Evolutionary conservation across 2,888 invertebrate genomes (phyloP).

Genomic region (Strigamia transsilvanica): DNA sequence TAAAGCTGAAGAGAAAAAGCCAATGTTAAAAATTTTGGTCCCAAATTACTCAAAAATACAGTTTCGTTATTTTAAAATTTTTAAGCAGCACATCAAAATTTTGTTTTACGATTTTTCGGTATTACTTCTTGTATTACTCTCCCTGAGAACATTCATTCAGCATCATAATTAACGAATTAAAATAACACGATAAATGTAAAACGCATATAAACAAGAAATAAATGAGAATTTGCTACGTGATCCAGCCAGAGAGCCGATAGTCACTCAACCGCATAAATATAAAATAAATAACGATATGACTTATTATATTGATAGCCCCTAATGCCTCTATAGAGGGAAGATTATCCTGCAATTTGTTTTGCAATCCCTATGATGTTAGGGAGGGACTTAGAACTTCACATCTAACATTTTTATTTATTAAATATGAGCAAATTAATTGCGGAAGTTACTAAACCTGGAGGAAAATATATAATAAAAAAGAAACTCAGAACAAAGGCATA

Average conservation of each 20-base stretch:
- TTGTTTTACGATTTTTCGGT: too few relatives aligned
- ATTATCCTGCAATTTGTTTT: conserved; percentile 41
- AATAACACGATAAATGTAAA: background rate
- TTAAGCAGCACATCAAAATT: too few relatives aligned
- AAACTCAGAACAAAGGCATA: background rate
- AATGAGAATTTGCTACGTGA: background rate
- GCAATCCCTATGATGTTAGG: conserved; percentile 32
- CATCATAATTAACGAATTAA: background rate
- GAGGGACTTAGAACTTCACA: conserved; percentile 26
- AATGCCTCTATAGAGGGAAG: conserved; percentile 20
- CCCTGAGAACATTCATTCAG: conserved; percentile 20
- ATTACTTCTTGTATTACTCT: conserved; percentile 8
- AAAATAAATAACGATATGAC: conserved; percentile 20
- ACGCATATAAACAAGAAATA: background rate
- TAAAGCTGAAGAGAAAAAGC: conserved; percentile 17
- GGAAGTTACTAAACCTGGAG: background rate
- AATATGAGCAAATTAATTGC: conserved; percentile 24
- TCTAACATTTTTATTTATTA: background rate
- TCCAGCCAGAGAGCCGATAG: background rate
- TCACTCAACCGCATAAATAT: background rate
- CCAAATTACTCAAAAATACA: conserved; percentile 21
- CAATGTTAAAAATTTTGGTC: conserved; percentile 40
- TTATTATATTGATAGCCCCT: background rate
- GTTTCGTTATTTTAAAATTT: background rate
- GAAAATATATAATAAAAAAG: background rate